Evolutionary conservation across 2,888 invertebrate genomes (phyloP), one percentile per base, ranked within the genome.

Genomic region (Hirtodrosophila duncani): DNA sequence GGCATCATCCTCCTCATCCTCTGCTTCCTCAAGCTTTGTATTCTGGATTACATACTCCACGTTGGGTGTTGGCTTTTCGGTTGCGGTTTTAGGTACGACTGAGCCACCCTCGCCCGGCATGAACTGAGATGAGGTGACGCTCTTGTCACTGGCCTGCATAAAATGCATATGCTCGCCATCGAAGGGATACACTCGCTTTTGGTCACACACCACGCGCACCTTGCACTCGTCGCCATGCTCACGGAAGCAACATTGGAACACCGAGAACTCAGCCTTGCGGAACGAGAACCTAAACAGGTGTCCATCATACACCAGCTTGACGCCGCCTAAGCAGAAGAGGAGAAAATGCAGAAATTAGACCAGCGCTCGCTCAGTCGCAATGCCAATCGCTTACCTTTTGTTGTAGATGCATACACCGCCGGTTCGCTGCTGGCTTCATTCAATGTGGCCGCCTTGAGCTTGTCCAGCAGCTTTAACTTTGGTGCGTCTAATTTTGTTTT

Each of bases 221-320:
- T 69, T 64, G 48, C 86, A 86, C 51, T 86, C 82, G 16, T 83
- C 83, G 13, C 80, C 84, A 20, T 82, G 84, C 37, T 85, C 85
- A 9, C 84, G 77, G 56, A 83, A 85, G 38, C 85, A 84, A 58
- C 86, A 86, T 41, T 85, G 84, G 61, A 86, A 85, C 14, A 86
- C 83, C 7, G 83, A 82, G 36, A 65, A 85, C 18, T 78, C 72
- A 7, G 80, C 81, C 36, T 85, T 82, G 10, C 86, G 86, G 63
- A 82, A 86, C 20, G 82, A 79, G 36, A 85, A 86, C 37, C 77
- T 81, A 30, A 83, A 86, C 34, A 86, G 81, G 58, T 86, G 86
- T 0, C 85, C 85, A 20, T 85, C 81, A n/a, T 70, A 83, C 2
- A 84, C 48, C 14, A 86, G 62, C 49, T 86, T 86, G 62, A 86